phyloP scores from a whole-genome alignment of 2,113 vertebrate species.

The Ploceus nigricollis region DNA sequence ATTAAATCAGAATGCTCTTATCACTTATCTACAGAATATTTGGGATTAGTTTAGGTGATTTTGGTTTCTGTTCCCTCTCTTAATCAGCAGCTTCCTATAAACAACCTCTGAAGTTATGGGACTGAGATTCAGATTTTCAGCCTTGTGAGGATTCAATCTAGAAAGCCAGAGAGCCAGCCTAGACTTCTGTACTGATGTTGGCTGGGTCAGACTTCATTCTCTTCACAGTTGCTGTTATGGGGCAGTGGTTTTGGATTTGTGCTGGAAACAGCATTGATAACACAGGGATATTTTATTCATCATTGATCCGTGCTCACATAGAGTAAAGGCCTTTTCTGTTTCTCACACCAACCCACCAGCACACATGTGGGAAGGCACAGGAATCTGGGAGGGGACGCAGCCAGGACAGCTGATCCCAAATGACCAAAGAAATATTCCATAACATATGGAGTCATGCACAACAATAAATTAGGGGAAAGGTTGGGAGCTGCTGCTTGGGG shows the following conservation, averaged over 20 bases:
- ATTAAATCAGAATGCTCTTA: neutral
- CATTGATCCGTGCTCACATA: rapidly evolving
- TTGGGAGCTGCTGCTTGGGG: neutral
- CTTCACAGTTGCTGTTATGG: neutral
- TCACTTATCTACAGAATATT: neutral
- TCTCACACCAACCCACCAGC: neutral
- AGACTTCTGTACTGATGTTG: neutral
- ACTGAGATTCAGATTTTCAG: neutral
- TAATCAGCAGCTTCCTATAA: neutral
- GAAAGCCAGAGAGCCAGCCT: neutral
- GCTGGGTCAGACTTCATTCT: neutral
- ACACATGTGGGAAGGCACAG: neutral
- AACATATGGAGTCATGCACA: neutral
- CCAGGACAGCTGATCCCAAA: neutral
- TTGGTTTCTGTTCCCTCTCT: neutral
- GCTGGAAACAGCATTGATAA: neutral
- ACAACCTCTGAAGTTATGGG: neutral
- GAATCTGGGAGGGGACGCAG: neutral
- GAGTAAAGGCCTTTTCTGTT: neutral
- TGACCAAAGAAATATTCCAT: neutral
- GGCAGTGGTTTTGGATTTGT: neutral
- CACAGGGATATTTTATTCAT: neutral
- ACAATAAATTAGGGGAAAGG: neutral
- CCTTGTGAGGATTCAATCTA: neutral
- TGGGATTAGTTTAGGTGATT: rapidly evolving